Conservation (phyloP, 2,888 invertebrate species). For the Melikaiella ostensackeni region DNA sequence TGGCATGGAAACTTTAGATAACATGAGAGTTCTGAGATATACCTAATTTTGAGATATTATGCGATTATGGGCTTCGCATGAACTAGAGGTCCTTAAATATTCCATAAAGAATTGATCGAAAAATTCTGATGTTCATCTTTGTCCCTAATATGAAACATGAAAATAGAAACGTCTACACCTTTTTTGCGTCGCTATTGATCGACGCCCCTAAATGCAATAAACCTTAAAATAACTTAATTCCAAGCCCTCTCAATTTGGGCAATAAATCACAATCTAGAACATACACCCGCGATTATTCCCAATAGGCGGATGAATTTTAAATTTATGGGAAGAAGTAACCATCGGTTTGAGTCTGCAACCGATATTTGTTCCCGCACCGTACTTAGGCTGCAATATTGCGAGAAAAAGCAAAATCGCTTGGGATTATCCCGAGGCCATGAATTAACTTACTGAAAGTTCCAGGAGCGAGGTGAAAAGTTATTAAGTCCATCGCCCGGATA, state of each 20-base stretch:
- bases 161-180: neutral
- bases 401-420: slow-evolving; percentile 35
- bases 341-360: slow-evolving; percentile 9
- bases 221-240: slow-evolving; percentile 34
- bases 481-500: slow-evolving; percentile 23
- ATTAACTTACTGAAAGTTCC: slow-evolving; percentile 32
- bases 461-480: slow-evolving; percentile 32
- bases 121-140: neutral
- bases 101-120: neutral
- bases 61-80: too few relatives aligned
- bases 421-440: slow-evolving; percentile 26
- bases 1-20: too few relatives aligned
- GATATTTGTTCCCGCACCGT: slow-evolving; percentile 24
- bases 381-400: slow-evolving; percentile 27
- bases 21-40: too few relatives aligned
- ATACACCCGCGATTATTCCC: slow-evolving; percentile 23
- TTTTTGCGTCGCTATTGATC: slow-evolving; percentile 1
- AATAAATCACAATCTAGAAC: slow-evolving; percentile 34
- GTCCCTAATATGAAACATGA: neutral
- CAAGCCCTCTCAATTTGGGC: slow-evolving; percentile 10
- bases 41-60: too few relatives aligned
- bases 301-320: slow-evolving; percentile 37
- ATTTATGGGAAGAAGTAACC: slow-evolving; percentile 27
- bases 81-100: too few relatives aligned
- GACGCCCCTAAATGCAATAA: slow-evolving; percentile 18